Base-by-base conservation (phyloP, 2,888 invertebrate genomes). In the Cataglyphis altisquamis region DNA sequence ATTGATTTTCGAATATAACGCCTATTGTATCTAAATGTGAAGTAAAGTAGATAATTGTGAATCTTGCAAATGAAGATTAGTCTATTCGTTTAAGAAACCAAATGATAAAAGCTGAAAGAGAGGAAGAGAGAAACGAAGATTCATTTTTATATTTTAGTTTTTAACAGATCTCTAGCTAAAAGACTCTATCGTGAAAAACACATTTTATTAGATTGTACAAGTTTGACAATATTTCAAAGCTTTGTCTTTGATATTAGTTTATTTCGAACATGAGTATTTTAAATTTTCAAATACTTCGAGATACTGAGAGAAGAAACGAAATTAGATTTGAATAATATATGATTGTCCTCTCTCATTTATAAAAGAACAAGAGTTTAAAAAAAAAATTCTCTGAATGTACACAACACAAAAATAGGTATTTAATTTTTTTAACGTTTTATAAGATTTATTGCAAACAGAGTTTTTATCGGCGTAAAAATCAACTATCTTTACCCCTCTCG, bases 381-480 rank as follows among this genome's bases (percentile, higher is more conserved):
- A 62, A 25, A 25, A 29, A 29, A 29, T 1, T 21, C 29, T 15
- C 1, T 0, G 5, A 29, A 41, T 25, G 6, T 32, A 45, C 9
- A 15, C 18, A 25, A 25, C 36, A 10, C 32, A 45, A 74, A n/a
- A 52, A 32, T 15, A 10, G 25, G 9, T 32, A 9, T 75, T 3
- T 48, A 15, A 5, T 15, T 21, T 75, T 75, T 75, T 29, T n/a
- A n/a, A 57, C 8, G n/a, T 2, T 41, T 57, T 15, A 10, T 3
- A 75, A 4, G 3, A 39, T 41, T 15, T 6, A 18, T 12, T 8
- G 29, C 25, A 29, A 77, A 57, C 41, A 12, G 25, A 73, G 32
- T 66, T 77, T 84, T 25, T 63, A 82, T 75, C 25, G 29, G 29
- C 67, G 63, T 18, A 78, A 60, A 77, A 83, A 77, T 8, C 57